Evolutionary conservation across 2,797 vertebrate species (phyloP).

Genomic region (Chaunax sp.): DNA sequence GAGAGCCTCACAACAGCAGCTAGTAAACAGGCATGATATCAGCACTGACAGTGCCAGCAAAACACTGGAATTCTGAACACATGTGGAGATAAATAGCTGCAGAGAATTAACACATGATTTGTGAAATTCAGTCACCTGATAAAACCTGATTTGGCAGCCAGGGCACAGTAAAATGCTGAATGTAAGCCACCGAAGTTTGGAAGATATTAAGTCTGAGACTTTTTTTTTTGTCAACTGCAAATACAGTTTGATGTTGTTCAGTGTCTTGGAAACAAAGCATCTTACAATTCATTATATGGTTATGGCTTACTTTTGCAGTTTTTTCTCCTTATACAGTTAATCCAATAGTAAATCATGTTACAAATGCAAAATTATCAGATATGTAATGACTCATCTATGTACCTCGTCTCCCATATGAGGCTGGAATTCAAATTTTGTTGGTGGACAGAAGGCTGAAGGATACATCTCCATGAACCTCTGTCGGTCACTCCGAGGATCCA

Average conservation of each 20-base stretch:
- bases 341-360: not conserved
- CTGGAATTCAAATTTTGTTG: conserved; percentile 97
- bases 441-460: conserved; percentile 95
- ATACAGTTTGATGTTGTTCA: conserved; percentile 23
- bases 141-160: conserved; percentile 54
- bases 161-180: conserved; percentile 64
- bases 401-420: conserved; percentile 99
- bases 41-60: conserved; percentile 51
- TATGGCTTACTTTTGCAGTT: not conserved
- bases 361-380: not conserved
- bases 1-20: conserved; percentile 55
- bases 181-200: conserved; percentile 55
- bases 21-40: conserved; percentile 71
- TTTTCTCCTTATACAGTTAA: not conserved
- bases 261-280: not conserved
- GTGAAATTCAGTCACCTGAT: conserved; percentile 51
- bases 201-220: conserved; percentile 51
- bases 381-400: conserved; percentile 27
- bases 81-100: conserved; percentile 55
- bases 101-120: conserved; percentile 63
- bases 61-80: conserved; percentile 57
- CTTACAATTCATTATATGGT: not conserved
- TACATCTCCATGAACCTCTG: conserved; percentile 99
- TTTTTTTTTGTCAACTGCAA: conserved; percentile 48
- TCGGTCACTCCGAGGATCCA: conserved; percentile 96